Evolutionary conservation across 2,888 invertebrate genomes (phyloP).

Genomic region (Drosophila yooni): DNA sequence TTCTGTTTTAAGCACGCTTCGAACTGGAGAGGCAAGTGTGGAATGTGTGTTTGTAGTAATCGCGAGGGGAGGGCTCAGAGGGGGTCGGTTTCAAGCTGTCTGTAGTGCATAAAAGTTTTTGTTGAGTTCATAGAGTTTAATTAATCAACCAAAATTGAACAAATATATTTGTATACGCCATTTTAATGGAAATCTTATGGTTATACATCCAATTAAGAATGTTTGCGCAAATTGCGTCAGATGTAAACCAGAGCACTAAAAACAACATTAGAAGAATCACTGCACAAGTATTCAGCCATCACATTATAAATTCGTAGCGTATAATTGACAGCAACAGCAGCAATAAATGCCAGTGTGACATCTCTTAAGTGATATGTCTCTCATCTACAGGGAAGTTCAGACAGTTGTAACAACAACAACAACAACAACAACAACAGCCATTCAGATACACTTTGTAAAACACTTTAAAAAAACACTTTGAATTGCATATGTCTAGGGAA

Average conservation of each 20-base stretch:
- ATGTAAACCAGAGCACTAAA: constrained; percentile 12
- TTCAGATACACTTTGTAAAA: constrained; percentile 43
- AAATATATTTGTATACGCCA: constrained; percentile 10
- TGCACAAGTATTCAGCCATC: constrained; percentile 8
- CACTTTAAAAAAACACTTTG: constrained; percentile 32
- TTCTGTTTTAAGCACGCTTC: constrained; percentile 60
- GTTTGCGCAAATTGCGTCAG: constrained; percentile 33
- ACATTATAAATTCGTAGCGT: constrained; percentile 1
- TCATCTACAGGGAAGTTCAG: constrained; percentile 38
- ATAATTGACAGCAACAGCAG: constrained; percentile 53
- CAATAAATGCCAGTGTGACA: constrained; percentile 39
- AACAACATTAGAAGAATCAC: constrained; percentile 2
- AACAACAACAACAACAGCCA: constrained; percentile 30
- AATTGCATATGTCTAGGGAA: constrained; percentile 41
- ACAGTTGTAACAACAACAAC: constrained; percentile 35
- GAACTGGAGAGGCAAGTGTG: constrained; percentile 22
- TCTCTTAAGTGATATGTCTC: constrained; percentile 48
- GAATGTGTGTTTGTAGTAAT: constrained; percentile 1
- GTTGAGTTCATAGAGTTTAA: constrained; percentile 38
- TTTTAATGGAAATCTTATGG: constrained; percentile 24
- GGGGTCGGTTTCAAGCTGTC: constrained; percentile 7
- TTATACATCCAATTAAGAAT: constrained; percentile 13
- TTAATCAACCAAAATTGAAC: constrained; percentile 40
- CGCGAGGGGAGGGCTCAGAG: not conserved
- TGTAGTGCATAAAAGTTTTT: constrained; percentile 32